Base-by-base conservation (phyloP, 2,888 invertebrate genomes). In the Achlya flavicornis region DNA sequence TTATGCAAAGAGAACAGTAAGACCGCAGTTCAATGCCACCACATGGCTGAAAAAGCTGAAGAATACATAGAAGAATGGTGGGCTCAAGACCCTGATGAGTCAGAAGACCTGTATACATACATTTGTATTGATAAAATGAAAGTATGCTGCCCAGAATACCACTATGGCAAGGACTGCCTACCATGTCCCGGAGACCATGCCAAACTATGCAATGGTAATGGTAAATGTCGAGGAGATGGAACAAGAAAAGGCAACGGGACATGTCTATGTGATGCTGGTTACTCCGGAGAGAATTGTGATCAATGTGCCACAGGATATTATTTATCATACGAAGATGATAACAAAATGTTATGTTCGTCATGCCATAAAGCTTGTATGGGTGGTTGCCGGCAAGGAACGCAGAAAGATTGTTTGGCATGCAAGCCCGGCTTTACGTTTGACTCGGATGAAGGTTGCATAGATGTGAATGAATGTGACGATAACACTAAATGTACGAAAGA, bases 181-280 rank as follows among this genome's bases (percentile, higher is more conserved):
- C 96, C 96, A 0, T 99, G 99, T 84, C 94, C 94, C 0, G 98
- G 98, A 0, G 95, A 95, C 75, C 96, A 96, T 43, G 94, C 95
- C 58, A 95, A 95, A 64, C 90, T 98, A 63, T 99, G 99, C 85
- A 96, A 89, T 72, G 97, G 96, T 3, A 97, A 97, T 90, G 98
- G 99, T 0, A 96, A 96, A 85, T 95, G 95, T 72, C 88, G 95
- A 70, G 99, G 99, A 0, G 96, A 96, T 69, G 99, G 99, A 0
- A 98, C 98, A 0, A 94, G 99, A 58, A 97, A 97, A 87, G 99
- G 99, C 0, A 98, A 97, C 81, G 99, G 99, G 0, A 96, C 96
- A 68, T 99, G 99, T 83, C 90, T 95, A 14, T 99, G 99, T 87
- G 96, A 98, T 78, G 79, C 86, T 7, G 99, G 98, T 0, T 99